Conservation (phyloP, 2,888 invertebrate species). For the Thereva unica region DNA sequence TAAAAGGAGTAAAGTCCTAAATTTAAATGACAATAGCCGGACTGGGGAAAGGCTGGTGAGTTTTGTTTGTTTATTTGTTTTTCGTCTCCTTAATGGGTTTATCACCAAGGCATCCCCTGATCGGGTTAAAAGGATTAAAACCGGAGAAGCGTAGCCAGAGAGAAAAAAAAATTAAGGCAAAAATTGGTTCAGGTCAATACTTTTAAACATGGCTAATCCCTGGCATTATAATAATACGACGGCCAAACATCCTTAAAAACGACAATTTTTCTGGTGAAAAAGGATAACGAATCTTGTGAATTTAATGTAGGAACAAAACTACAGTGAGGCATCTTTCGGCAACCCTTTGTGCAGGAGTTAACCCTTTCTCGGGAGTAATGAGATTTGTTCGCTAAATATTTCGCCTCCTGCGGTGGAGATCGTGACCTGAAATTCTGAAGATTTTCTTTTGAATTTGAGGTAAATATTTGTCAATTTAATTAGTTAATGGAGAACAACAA, state of each 20-base stretch:
- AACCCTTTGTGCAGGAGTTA: conserved; percentile 11
- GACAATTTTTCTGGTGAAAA: conserved; percentile 17
- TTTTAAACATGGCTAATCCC: conserved; percentile 18
- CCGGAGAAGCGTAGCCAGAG: no score
- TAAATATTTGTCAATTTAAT: conserved; percentile 29
- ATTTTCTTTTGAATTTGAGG: conserved; percentile 21
- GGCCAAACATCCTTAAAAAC: conserved; percentile 20
- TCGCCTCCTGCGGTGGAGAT: conserved; percentile 5
- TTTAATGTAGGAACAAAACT: conserved; percentile 9
- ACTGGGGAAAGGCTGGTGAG: conserved; percentile 11
- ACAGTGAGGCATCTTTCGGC: conserved; percentile 1
- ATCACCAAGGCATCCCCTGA: conserved; percentile 18
- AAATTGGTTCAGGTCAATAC: conserved; percentile 30
- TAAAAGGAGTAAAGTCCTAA: conserved; percentile 18
- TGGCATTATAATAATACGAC: conserved; percentile 34
- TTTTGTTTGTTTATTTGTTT: conserved; percentile 28
- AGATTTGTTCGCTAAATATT: conserved; percentile 8
- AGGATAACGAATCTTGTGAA: neutral
- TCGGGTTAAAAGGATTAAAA: conserved; percentile 34
- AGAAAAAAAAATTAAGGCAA: conserved; percentile 6
- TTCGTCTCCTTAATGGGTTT: conserved; percentile 30
- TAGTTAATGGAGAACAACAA: neutral
- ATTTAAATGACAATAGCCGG: conserved; percentile 27
- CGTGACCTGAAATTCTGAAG: conserved; percentile 5
- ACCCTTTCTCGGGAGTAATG: conserved; percentile 13